phyloP scores from a whole-genome alignment of 37 sponge, comb jelly and placozoan species.

The Halichondria panicea region DNA sequence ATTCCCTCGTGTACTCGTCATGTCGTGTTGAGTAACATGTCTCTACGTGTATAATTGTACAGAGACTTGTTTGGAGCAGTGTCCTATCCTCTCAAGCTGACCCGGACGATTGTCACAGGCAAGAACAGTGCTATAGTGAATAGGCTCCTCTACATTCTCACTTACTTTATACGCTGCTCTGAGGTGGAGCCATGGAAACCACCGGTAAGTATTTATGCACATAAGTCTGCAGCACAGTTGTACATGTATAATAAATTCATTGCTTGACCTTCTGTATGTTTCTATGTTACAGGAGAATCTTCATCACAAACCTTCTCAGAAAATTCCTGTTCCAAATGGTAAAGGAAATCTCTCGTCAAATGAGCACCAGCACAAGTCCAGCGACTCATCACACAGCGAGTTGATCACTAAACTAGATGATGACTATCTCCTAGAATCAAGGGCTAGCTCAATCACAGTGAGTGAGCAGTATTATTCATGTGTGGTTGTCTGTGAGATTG shows the following conservation, averaged over 20 bases:
- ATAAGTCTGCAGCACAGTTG: neutral
- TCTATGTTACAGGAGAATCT: no score
- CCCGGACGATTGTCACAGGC: slow-evolving; percentile 73
- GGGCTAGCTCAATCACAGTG: slow-evolving; percentile 24
- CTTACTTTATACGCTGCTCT: slow-evolving; percentile 84
- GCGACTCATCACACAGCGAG: neutral
- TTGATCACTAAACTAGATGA: neutral
- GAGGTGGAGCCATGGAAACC: slow-evolving; percentile 39
- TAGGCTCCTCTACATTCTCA: slow-evolving; percentile 66
- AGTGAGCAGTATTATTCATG: no score
- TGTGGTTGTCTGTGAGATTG: no score
- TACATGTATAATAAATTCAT: neutral
- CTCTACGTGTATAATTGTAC: neutral
- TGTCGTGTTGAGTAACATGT: neutral
- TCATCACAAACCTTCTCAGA: no score
- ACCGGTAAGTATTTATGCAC: neutral
- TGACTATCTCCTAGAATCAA: slow-evolving; percentile 19
- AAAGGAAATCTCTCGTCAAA: neutral
- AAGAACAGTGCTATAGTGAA: slow-evolving; percentile 28
- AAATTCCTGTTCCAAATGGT: neutral
- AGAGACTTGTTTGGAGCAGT: slow-evolving; percentile 75
- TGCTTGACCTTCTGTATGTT: neutral
- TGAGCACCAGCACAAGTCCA: neutral
- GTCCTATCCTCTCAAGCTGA: slow-evolving; percentile 48
- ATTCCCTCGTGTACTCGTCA: neutral